Percentiles rank a stretch among this genome's conserved stretches.
Evolutionary conservation across 2,888 invertebrate genomes (phyloP).

Genomic region (Augiades crinisus): DNA sequence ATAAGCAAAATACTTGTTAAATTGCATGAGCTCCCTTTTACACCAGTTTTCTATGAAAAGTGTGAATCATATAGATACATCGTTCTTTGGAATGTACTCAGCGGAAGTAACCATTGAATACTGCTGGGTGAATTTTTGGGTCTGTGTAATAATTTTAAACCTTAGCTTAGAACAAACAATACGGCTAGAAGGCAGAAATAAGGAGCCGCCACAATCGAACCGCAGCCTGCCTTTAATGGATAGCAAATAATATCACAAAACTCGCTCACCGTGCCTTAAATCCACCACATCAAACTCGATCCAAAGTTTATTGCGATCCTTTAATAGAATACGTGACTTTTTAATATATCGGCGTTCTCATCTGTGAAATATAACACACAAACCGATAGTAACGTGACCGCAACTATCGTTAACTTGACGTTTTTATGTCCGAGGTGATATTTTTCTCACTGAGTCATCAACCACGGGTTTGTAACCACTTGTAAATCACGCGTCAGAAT

Average conservation of each 20-base stretch:
- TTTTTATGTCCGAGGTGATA: conserved; percentile 35
- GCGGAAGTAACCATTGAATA: conserved; percentile 12
- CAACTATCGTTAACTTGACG: conserved; percentile 56
- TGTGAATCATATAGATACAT: too few relatives aligned
- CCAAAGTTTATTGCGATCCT: conserved; percentile 12
- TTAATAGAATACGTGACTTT: conserved; percentile 25
- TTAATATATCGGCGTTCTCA: conserved; percentile 21
- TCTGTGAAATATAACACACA: conserved; percentile 24
- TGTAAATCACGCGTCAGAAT: background rate
- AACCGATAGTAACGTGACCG: conserved; percentile 44
- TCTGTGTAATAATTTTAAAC: too few relatives aligned
- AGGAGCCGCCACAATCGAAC: too few relatives aligned
- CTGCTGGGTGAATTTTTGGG: too few relatives aligned
- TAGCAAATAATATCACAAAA: too few relatives aligned
- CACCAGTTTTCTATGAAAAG: too few relatives aligned
- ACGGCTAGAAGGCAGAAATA: too few relatives aligned
- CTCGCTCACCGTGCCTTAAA: too few relatives aligned
- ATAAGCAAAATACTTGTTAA: too few relatives aligned
- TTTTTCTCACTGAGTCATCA: conserved; percentile 32
- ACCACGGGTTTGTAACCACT: background rate
- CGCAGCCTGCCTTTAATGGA: too few relatives aligned
- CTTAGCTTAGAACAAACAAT: too few relatives aligned
- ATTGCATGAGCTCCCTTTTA: too few relatives aligned
- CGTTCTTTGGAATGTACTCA: conserved; percentile 11
- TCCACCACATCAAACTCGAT: background rate